Base-by-base conservation (phyloP, 2,888 invertebrate species). In the Nymphalis polychloros region DNA sequence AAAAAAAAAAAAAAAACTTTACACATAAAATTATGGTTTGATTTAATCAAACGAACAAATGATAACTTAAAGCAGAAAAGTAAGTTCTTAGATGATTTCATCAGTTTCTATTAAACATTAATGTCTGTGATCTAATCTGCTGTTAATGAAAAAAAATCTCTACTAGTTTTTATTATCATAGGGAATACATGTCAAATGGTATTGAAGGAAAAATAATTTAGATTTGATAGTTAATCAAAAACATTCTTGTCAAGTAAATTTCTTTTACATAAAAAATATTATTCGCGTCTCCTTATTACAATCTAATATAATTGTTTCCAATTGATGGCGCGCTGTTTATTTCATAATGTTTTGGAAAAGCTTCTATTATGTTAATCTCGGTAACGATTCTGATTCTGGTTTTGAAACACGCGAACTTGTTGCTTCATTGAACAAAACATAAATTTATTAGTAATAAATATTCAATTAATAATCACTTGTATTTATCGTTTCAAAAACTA, bases 381-480 rank as follows among this genome's bases (percentile, higher is more conserved):
- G 75, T 74, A 77, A 73, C 76, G 67, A 75, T 74, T 77, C 72
- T 64, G 70, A 66, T 64, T 71, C 72, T 64, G 70, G 68, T 64
- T 71, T 65, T 8, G 47, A 31, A 67, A 69, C 92, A 92, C 90
- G 92, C 91, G 60, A 92, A 92, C 92, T 86, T 92, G 92, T 92
- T 92, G 92, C 86, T 83, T 77, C 68, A 63, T 64, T 69, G 63
- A 63, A 59, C 49, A 49, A 46, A 63, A 68, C 59, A 63, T 66
- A 59, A 59, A 52, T 50, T 50, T 63, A 35, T 52, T 35, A 53
- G n/a, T 46, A 63, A 64, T 68, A 53, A 64, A 69, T 69, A 57
- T 64, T 55, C 52, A 57, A 57, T 41, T 41, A 8, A 16, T 13
- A 57, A 27, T 13, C 0, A 8, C 19, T 41, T 41, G 0, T 10